Conservation (phyloP, 92 coral and sea anemone genomes). For the Palythoa caribaeorum region DNA sequence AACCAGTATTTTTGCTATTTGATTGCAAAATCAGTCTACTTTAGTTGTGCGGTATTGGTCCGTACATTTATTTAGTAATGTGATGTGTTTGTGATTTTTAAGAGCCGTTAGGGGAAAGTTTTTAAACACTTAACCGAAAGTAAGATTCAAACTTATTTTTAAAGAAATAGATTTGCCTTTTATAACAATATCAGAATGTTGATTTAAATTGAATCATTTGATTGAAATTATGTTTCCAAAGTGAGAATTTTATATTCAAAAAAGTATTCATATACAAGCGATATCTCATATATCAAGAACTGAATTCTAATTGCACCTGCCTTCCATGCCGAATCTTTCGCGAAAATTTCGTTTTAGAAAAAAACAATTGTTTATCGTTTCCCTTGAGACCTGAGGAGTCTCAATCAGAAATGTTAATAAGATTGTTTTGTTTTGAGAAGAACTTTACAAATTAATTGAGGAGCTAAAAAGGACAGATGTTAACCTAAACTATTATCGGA, state of each 20-base stretch:
- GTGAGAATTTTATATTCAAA: slow-evolving; percentile 12
- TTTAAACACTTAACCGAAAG: not conserved
- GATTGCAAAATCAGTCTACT: not conserved
- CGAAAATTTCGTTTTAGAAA: not conserved
- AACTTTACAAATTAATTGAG: not conserved
- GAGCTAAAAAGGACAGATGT: not conserved
- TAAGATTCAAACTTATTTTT: not conserved
- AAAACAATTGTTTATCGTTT: not conserved
- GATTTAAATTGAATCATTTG: not conserved
- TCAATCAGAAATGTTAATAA: not conserved
- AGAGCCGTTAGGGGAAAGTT: too few species aligned
- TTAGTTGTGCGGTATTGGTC: not conserved
- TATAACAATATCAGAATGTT: not conserved
- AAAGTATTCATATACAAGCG: not conserved
- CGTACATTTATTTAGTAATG: not conserved
- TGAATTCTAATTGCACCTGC: slow-evolving; percentile 45
- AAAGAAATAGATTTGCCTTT: not conserved
- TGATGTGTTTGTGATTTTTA: not conserved
- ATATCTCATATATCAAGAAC: slow-evolving; percentile 22
- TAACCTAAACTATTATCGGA: slow-evolving; percentile 24
- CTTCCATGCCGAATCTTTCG: not conserved
- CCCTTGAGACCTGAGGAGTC: not conserved
- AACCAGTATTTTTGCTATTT: not conserved
- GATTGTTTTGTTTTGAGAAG: not conserved
- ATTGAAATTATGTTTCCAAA: not conserved